Evolutionary conservation across 2,113 vertebrate species (phyloP), one percentile per base, ranked within the genome.

Genomic region (Tinamus guttatus): DNA sequence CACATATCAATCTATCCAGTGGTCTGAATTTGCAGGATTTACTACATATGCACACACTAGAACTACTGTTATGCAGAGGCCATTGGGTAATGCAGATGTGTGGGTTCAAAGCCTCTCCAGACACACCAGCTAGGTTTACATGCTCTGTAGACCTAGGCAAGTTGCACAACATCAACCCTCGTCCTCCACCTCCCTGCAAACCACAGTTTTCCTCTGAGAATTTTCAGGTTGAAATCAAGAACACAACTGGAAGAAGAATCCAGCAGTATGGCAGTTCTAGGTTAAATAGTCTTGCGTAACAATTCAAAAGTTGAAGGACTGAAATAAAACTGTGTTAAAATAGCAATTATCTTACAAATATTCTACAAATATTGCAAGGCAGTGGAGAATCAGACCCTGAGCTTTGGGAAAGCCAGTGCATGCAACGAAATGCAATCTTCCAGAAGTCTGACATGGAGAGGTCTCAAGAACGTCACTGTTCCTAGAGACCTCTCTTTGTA

Each of bases 371-470:
- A 32, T 85, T 88, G 94, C 91, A 96, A 95, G 27, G 89, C 91
- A 97, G 93, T 87, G 89, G 13, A 87, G 84, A 95, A 95, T 28
- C 59, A 94, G 86, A 93, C 82, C 91, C 88, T 40, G 83, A 98
- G 94, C 62, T 91, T 89, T 75, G 70, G 69, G 51, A 95, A 56
- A 96, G 81, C 79, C 76, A 92, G 90, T 36, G 59, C 93, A 95
- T 94, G 94, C 88, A 97, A 89, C n/a, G 87, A 84, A 86, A 88
- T 94, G 76, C 90, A 93, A n/a, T 22, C 68, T 76, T 94, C 21
- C 62, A 63, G 1, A 69, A 94, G 34, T 47, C 71, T 34, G 32
- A 78, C 41, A 67, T 1, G 38, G 49, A 75, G 9, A 85, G 18
- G 30, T 59, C 56, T 76, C 63, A 7, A 64, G 60, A 91, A 86